These are phyloP conservation scores for Marcusenius ussheri DNA, from an alignment of 2,113 vertebrate genomes.

Conservation along the genomic window DNA sequence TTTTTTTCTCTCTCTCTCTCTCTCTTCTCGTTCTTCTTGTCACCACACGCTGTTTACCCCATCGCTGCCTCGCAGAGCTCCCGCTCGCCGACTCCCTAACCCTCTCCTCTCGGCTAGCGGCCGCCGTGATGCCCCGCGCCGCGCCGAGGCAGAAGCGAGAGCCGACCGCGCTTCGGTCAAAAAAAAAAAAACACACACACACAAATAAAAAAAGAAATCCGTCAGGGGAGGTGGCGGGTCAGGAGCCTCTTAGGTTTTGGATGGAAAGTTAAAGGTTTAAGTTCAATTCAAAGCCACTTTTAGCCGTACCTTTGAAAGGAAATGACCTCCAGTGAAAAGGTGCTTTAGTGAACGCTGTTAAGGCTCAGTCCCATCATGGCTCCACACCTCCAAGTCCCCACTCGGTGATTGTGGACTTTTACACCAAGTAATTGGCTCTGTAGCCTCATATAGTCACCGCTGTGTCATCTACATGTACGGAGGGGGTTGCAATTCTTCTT, in stretches of 20 bases:
- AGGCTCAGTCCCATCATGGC: neutral
- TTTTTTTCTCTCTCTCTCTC: neutral
- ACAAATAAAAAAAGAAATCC: neutral
- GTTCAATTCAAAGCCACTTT: neutral
- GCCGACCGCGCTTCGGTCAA: neutral
- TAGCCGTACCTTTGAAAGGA: neutral
- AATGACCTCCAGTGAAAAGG: neutral
- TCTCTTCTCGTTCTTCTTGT: constrained; percentile 12
- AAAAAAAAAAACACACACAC: neutral
- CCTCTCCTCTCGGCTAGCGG: neutral
- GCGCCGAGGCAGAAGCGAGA: neutral
- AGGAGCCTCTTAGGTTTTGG: neutral
- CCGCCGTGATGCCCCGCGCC: neutral
- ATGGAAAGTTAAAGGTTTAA: neutral
- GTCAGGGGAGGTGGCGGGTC: neutral
- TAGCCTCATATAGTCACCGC: neutral
- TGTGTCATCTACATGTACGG: neutral
- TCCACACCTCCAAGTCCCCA: neutral
- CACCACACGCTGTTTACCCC: constrained; percentile 22
- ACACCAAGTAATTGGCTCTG: neutral
- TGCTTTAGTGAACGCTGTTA: neutral
- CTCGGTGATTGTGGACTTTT: neutral
- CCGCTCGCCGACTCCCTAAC: neutral
- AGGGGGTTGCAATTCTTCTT: neutral
- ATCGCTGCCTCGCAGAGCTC: neutral